Evolutionary conservation across 2,888 invertebrate genomes (phyloP).

Genomic region (Nasonia oneida): DNA sequence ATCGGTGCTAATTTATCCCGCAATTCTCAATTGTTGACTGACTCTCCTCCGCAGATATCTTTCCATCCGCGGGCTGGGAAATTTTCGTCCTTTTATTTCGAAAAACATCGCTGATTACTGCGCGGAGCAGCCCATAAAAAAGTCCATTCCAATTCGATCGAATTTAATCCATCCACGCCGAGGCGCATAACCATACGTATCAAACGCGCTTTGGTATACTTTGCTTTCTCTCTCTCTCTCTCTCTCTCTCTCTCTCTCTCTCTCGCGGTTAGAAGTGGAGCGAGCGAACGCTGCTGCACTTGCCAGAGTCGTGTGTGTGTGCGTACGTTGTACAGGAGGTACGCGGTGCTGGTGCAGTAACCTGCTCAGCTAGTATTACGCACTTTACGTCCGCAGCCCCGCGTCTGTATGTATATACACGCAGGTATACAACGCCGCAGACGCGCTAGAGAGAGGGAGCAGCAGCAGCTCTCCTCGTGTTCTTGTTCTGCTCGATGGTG

Average conservation of each 20-base stretch:
- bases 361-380: conserved; percentile 59
- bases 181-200: conserved; percentile 9
- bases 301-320: not conserved
- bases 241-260: too few species aligned
- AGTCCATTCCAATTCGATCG: conserved; percentile 14
- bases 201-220: not conserved
- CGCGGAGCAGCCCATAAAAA: conserved; percentile 20
- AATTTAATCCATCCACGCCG: conserved; percentile 34
- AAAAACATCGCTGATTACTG: too few species aligned
- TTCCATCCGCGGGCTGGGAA: too few species aligned
- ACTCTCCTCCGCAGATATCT: not conserved
- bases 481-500: not conserved
- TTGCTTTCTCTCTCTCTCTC: not conserved
- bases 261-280: conserved; percentile 39
- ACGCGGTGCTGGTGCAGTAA: not conserved
- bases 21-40: not conserved
- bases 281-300: conserved; percentile 40
- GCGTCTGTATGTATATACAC: not conserved
- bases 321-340: too few species aligned
- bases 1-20: not conserved
- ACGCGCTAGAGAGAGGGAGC: too few species aligned
- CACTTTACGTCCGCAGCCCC: conserved; percentile 48
- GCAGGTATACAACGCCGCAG: not conserved
- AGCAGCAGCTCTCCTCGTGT: not conserved
- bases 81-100: not conserved